These are phyloP conservation scores for Genyomyrus donnyi DNA, from an alignment of 2,113 vertebrate species.

Conservation along the genomic window DNA sequence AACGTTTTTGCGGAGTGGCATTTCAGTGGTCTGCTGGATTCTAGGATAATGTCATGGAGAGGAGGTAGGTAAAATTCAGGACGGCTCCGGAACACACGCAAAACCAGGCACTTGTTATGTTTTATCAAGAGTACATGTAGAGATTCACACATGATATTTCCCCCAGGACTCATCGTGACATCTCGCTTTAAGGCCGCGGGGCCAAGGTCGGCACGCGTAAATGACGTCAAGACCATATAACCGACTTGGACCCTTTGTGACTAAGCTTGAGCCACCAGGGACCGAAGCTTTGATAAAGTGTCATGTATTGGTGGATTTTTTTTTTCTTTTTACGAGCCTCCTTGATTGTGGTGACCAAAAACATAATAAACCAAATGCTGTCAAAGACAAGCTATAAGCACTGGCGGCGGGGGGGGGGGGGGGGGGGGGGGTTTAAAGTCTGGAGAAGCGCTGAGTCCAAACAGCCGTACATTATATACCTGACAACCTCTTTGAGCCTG, in stretches of 20 bases:
- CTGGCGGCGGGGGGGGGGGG: not conserved
- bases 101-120: not conserved
- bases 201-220: not conserved
- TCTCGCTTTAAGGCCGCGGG: not conserved
- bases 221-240: not conserved
- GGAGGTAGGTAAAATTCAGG: not conserved
- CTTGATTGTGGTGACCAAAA: not conserved
- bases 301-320: not conserved
- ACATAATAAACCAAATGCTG: not conserved
- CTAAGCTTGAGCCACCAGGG: not conserved
- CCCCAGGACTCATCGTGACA: not conserved
- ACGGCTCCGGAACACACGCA: not conserved
- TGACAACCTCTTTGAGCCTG: not conserved
- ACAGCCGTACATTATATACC: conserved; percentile 11
- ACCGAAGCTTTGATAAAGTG: not conserved
- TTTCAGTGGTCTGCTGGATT: not conserved
- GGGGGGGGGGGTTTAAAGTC: not conserved
- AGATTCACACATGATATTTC: not conserved
- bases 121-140: not conserved
- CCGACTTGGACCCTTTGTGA: not conserved
- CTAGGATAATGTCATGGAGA: not conserved
- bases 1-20: not conserved
- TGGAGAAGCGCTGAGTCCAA: not conserved
- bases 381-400: not conserved
- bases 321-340: not conserved